Evolutionary conservation across 2,888 invertebrate species (phyloP).

Genomic region (Spialia ferax): DNA sequence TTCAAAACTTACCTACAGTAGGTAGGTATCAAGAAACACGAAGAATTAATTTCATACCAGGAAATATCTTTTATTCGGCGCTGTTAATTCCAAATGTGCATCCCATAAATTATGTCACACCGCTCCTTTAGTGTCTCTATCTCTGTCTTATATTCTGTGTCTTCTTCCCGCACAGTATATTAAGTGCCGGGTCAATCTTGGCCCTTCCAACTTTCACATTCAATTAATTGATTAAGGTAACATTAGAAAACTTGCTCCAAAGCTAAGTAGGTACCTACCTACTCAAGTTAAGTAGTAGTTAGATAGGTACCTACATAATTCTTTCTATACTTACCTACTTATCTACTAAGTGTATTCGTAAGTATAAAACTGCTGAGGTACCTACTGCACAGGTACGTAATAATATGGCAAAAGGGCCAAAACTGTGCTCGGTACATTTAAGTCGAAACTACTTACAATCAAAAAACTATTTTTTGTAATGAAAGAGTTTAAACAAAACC

Average conservation of each 20-base stretch:
- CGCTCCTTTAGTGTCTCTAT: conserved; percentile 71
- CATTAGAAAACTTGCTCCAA: conserved; percentile 59
- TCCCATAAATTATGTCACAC: conserved; percentile 78
- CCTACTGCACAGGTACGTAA: too few species aligned
- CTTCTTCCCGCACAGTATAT: conserved; percentile 71
- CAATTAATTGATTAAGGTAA: conserved; percentile 57
- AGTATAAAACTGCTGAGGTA: too few species aligned
- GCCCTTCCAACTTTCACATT: conserved; percentile 60
- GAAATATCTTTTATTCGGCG: conserved; percentile 77
- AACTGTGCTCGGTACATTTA: neutral
- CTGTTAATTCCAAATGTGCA: conserved; percentile 84
- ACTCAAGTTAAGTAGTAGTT: neutral
- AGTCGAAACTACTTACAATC: neutral
- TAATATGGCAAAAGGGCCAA: neutral
- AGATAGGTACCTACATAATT: neutral
- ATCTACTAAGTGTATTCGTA: too few species aligned
- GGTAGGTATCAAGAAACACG: conserved; percentile 10
- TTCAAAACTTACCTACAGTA: neutral
- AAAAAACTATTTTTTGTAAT: too few species aligned
- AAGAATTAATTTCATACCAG: conserved; percentile 67
- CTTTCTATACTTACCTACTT: too few species aligned
- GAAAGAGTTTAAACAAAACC: neutral
- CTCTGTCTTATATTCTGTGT: conserved; percentile 72
- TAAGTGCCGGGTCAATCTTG: conserved; percentile 71
- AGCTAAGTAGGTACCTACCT: too few species aligned